Evolutionary conservation across 2,888 invertebrate genomes (phyloP).

Genomic region (Idaea dimidiata): DNA sequence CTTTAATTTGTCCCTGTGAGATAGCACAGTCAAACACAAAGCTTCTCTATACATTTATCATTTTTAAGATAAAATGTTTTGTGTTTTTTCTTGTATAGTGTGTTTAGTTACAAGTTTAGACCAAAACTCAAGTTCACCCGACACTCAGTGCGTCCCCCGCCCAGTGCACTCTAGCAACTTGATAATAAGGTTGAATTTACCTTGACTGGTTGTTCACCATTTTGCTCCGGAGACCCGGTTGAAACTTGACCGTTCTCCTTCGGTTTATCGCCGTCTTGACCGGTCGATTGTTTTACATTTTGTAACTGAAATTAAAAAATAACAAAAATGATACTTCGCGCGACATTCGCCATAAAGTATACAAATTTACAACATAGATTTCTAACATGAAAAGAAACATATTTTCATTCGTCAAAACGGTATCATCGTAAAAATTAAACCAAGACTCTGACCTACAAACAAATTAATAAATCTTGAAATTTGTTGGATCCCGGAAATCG

Average conservation of each 20-base stretch:
- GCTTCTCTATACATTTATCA: conserved; percentile 19
- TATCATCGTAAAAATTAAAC: no score
- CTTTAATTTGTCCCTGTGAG: neutral
- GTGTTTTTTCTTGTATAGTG: neutral
- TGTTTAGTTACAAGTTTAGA: neutral
- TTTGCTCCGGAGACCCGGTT: conserved; percentile 80
- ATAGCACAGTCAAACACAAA: conserved; percentile 23
- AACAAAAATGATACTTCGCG: neutral
- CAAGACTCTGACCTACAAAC: no score
- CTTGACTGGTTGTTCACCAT: conserved; percentile 79
- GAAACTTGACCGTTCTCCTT: conserved; percentile 90
- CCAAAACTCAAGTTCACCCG: neutral
- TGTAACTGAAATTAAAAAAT: conserved; percentile 81
- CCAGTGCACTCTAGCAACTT: neutral
- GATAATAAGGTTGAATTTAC: conserved; percentile 46
- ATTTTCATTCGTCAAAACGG: neutral
- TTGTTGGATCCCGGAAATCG: no score
- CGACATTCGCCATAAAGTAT: no score
- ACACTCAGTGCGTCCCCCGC: neutral
- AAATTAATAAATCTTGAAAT: no score
- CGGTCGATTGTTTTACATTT: conserved; percentile 89
- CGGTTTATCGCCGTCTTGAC: conserved; percentile 82
- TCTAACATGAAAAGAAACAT: conserved; percentile 4
- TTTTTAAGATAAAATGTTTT: neutral
- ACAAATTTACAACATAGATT: no score